Evolutionary conservation across 53 echinoderm and acorn worm genomes (phyloP).

Genomic region (Echinometra lucunter): DNA sequence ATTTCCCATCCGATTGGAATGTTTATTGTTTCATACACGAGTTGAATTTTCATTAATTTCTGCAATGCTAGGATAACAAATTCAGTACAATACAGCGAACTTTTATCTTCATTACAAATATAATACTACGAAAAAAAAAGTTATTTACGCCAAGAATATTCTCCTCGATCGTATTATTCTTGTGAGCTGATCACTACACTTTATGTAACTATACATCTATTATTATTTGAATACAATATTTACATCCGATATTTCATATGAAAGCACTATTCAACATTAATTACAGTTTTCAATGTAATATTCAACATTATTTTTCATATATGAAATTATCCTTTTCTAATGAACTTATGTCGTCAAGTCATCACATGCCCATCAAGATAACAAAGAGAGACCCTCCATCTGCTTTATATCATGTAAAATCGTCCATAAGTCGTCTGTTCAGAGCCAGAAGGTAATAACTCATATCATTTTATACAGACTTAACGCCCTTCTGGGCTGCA

Average conservation of each 20-base stretch:
- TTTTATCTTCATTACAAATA: not conserved
- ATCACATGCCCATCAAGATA: not conserved
- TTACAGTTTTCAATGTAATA: not conserved
- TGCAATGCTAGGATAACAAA: not conserved
- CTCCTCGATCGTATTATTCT: not conserved
- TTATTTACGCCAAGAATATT: not conserved
- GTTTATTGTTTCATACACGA: not conserved
- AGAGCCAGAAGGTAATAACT: too few species aligned
- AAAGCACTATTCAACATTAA: constrained; percentile 10
- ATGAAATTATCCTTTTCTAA: not conserved
- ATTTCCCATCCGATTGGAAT: not conserved
- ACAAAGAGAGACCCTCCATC: not conserved
- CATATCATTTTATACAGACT: too few species aligned
- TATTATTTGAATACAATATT: not conserved
- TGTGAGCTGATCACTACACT: not conserved
- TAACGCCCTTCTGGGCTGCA: too few species aligned
- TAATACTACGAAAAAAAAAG: not conserved
- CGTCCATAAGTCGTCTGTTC: too few species aligned
- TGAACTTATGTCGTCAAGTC: not conserved
- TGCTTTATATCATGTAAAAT: too few species aligned
- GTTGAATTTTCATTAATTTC: too few species aligned
- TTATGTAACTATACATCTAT: not conserved
- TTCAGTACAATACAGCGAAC: not conserved
- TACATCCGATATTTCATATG: not conserved
- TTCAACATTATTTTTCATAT: not conserved